phyloP scores from a whole-genome alignment of 2,113 vertebrate species.

The Thamnaconus septentrionalis region DNA sequence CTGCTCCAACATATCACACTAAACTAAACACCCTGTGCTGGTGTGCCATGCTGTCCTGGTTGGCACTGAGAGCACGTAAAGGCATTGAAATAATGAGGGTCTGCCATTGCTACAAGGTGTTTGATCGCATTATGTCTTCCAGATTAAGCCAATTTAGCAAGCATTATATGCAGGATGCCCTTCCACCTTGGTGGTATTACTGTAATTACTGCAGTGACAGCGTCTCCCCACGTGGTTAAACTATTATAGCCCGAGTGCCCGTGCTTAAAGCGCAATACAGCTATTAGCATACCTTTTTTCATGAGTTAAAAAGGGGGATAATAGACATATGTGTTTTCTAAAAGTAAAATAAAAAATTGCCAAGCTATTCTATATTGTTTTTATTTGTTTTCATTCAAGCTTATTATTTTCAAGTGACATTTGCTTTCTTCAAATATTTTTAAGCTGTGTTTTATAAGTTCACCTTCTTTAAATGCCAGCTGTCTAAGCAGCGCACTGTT shows the following conservation, averaged over 20 bases:
- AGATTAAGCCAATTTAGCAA: conserved; percentile 59
- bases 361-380: no score
- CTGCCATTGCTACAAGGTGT: conserved; percentile 46
- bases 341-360: no score
- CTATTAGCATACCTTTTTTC: conserved; percentile 23
- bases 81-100: conserved; percentile 36
- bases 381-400: no score
- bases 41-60: conserved; percentile 20
- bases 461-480: no score
- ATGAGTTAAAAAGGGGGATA: neutral
- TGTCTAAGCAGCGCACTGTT: conserved; percentile 1
- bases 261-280: conserved; percentile 35
- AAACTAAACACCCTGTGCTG: conserved; percentile 39
- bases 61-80: conserved; percentile 30
- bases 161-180: conserved; percentile 53
- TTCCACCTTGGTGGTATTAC: conserved; percentile 49
- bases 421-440: neutral
- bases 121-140: conserved; percentile 53
- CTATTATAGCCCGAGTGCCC: conserved; percentile 39
- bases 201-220: conserved; percentile 53
- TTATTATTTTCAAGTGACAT: no score
- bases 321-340: neutral
- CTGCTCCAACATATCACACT: conserved; percentile 39
- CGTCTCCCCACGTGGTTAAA: conserved; percentile 43
- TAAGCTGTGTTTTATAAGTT: conserved; percentile 16